Evolutionary conservation across 2,113 vertebrate species (phyloP), one percentile per base, ranked within the genome.

Genomic region (Leptocoma aspasia): DNA sequence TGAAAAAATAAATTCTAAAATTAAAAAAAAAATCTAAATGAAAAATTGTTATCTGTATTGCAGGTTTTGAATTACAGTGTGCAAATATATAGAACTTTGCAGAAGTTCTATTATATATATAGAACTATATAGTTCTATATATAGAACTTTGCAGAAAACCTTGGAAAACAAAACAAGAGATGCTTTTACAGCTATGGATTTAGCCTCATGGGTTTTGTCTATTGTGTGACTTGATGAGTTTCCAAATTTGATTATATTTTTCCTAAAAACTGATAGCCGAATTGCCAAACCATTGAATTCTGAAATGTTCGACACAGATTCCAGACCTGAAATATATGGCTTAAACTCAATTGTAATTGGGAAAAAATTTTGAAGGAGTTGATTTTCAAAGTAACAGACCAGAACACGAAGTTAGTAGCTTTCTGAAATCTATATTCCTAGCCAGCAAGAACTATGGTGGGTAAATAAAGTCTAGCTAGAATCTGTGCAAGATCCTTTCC

Each of bases 161-260:
- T 52, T 82, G 72, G 85, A 90, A 80, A 94, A 82, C 65, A 26
- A 95, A 90, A 28, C 23, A 57, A 87, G n/a, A 91, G 54, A 94
- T 75, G 75, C 81, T 68, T 37, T 65, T 79, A 80, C 11, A 80
- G 68, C 27, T 76, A 59, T 17, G 49, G 78, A 61, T 84, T 75
- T 84, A 82, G 49, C 10, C 19, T 56, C 45, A 61, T 22, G 27
- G n/a, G 53, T 31, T 90, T 91, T 85, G 63, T 59, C 45, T 88
- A 19, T 50, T 72, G n/a, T 54, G 24, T 80, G 44, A 94, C 54
- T 83, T 81, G 54, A 61, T 59, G 26, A 81, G 28, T 64, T 88
- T 88, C 90, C 82, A 91, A 75, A 72, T 33, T 54, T 53, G 39
- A 91, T 86, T 57, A 71, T 54, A 21, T 65, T 76, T 85, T 82